Percentiles rank a stretch among this genome's conserved stretches.
These are phyloP conservation scores for Rhinichthys klamathensis DNA, from an alignment of 2,113 vertebrate species.

Conservation along the genomic window DNA sequence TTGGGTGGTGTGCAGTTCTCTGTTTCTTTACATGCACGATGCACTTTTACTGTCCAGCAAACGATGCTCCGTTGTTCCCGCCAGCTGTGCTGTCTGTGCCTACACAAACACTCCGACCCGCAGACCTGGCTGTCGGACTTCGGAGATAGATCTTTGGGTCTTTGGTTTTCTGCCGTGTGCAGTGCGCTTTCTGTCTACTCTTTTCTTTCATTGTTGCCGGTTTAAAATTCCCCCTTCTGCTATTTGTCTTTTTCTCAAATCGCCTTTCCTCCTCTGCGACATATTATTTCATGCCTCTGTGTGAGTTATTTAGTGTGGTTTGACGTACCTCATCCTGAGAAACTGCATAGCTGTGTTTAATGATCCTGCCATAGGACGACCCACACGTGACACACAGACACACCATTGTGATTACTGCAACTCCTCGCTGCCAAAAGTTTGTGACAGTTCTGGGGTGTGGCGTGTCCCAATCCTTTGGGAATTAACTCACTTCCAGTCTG, in stretches of 20 bases:
- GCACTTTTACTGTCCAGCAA: slow-evolving; percentile 44
- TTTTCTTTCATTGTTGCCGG: slow-evolving; percentile 13
- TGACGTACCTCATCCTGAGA: slow-evolving; percentile 19
- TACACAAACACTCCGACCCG: slow-evolving; percentile 19
- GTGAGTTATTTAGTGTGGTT: slow-evolving; percentile 30
- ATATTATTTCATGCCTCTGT: slow-evolving; percentile 21
- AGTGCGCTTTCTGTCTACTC: neutral
- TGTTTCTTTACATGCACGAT: slow-evolving; percentile 33
- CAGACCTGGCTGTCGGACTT: slow-evolving; percentile 19
- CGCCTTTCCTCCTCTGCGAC: neutral
- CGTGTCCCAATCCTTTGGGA: neutral
- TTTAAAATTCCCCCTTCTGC: slow-evolving; percentile 27
- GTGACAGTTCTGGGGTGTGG: slow-evolving; percentile 10
- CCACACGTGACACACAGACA: slow-evolving; percentile 4
- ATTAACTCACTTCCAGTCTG: slow-evolving; percentile 39
- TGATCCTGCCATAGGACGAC: slow-evolving; percentile 8
- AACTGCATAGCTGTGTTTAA: slow-evolving; percentile 23
- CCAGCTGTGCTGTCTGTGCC: slow-evolving; percentile 20
- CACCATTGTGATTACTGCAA: neutral
- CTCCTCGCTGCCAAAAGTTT: neutral
- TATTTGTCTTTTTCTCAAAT: slow-evolving; percentile 29
- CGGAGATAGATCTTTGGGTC: neutral
- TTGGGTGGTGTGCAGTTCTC: slow-evolving; percentile 25
- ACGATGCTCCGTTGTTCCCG: slow-evolving; percentile 18
- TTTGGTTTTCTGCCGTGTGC: slow-evolving; percentile 23